These are phyloP conservation scores for Cydia amplana DNA, from an alignment of 1,140 invertebrate species.

Conservation along the genomic window DNA sequence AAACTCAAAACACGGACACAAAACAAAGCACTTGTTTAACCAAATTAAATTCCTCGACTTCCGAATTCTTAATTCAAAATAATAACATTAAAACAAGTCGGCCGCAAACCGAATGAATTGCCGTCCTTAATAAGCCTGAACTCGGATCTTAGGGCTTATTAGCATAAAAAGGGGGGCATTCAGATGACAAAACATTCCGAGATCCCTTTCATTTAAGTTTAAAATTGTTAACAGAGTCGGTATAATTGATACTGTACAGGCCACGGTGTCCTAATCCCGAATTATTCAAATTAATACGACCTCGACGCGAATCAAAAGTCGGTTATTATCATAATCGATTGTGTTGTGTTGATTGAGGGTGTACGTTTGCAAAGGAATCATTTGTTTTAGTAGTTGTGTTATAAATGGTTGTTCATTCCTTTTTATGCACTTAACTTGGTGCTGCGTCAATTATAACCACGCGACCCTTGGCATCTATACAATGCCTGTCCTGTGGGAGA, in stretches of 20 bases:
- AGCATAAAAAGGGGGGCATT: constrained; percentile 70
- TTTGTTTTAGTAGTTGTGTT: background rate
- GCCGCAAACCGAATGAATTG: constrained; percentile 60
- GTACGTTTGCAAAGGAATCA: background rate
- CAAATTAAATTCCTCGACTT: constrained; percentile 57
- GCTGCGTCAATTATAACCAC: too few species aligned
- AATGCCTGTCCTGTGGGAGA: too few species aligned
- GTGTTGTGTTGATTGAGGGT: background rate
- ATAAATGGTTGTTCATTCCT: too few species aligned
- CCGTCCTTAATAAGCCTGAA: constrained; percentile 59
- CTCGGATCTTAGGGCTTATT: constrained; percentile 49
- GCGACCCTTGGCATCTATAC: too few species aligned
- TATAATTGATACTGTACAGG: constrained; percentile 32
- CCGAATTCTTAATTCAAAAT: constrained; percentile 64
- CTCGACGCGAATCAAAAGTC: constrained; percentile 14
- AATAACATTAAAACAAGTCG: constrained; percentile 59
- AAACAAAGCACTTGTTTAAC: constrained; percentile 44
- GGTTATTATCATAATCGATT: constrained; percentile 24
- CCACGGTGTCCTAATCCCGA: constrained; percentile 11
- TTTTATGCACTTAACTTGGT: too few species aligned
- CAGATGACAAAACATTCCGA: constrained; percentile 69
- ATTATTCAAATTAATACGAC: constrained; percentile 31
- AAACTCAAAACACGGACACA: background rate
- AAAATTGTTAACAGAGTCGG: constrained; percentile 55
- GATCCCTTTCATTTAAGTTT: constrained; percentile 71